Evolutionary conservation across 2,888 invertebrate genomes (phyloP), one percentile per base, ranked within the genome.

Genomic region (Epirrhoe alternata): DNA sequence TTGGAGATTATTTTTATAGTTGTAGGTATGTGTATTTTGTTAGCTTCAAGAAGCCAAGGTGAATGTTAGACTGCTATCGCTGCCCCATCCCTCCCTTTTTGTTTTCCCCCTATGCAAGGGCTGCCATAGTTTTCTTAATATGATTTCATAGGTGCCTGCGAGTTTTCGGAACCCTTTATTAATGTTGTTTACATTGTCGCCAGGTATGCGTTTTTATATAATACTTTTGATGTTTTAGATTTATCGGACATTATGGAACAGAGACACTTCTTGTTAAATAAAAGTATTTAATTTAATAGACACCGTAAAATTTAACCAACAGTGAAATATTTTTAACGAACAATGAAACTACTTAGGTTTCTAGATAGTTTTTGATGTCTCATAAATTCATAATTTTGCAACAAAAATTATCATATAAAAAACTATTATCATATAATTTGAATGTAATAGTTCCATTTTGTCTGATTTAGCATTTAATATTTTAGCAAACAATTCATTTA

Each of bases 131-230:
- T 90, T 90, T 86, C 74, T 87, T 86, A 73, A 87, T 92, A 91
- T 92, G 83, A 90, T 92, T 92, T 91, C 87, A 85, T 93, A 93
- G 93, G 93, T 92, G 92, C 92, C 92, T 93, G 93, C 88, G 91
- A 86, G 90, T 86, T 86, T 85, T 82, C 86, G 87, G 84, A 89
- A 87, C 89, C 92, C 90, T 92, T 92, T 90, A 77, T 92, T 90
- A 92, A 89, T 92, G 92, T 93, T 93, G 93, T 93, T 93, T 93
- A 93, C 93, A 93, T 93, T 92, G 93, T 93, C 93, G 93, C 93
- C 93, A 93, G 93, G 93, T 93, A 93, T 92, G 92, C 90, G 85
- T 90, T 89, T 88, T 88, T 85, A 82, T 70, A 86, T 90, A 86
- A 86, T 89, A 89, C 77, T 82, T 87, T 86, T 84, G 73, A 74